These are phyloP conservation scores for Charaxes varanes DNA, from an alignment of 1,140 invertebrate species.

Conservation along the genomic window DNA sequence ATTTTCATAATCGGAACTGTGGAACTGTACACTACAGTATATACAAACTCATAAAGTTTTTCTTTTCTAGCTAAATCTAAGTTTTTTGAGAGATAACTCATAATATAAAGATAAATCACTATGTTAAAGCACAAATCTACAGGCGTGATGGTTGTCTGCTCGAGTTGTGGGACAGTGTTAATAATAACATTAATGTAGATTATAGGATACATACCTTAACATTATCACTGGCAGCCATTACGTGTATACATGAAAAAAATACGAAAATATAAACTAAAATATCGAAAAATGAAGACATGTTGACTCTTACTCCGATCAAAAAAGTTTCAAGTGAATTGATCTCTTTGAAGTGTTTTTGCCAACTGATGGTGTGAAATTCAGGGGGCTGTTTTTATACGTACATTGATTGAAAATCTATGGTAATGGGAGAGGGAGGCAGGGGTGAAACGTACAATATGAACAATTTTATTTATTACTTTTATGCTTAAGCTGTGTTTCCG, in stretches of 20 bases:
- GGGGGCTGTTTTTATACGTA: conserved; percentile 23
- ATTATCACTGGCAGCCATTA: conserved; percentile 13
- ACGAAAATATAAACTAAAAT: conserved; percentile 13
- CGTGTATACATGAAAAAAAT: conserved; percentile 9
- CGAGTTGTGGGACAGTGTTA: too few species aligned
- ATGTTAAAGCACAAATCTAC: too few species aligned
- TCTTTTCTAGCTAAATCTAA: too few species aligned
- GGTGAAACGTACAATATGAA: conserved; percentile 10
- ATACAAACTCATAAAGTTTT: too few species aligned
- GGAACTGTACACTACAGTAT: too few species aligned
- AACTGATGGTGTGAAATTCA: conserved; percentile 5
- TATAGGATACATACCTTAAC: conserved; percentile 26
- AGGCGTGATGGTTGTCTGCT: too few species aligned
- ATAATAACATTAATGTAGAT: too few species aligned
- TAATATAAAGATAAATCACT: too few species aligned
- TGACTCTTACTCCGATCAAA: background rate
- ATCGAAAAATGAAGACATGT: conserved; percentile 16
- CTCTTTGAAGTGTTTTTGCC: background rate
- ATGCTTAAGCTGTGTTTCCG: too few species aligned
- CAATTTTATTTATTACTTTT: too few species aligned
- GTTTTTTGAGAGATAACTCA: too few species aligned
- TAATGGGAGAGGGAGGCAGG: conserved; percentile 29
- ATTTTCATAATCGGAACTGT: too few species aligned
- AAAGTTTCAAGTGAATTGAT: background rate
- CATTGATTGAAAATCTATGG: conserved; percentile 35